Base-by-base conservation (phyloP, 2,797 vertebrate genomes). In the Sebastes itinus region DNA sequence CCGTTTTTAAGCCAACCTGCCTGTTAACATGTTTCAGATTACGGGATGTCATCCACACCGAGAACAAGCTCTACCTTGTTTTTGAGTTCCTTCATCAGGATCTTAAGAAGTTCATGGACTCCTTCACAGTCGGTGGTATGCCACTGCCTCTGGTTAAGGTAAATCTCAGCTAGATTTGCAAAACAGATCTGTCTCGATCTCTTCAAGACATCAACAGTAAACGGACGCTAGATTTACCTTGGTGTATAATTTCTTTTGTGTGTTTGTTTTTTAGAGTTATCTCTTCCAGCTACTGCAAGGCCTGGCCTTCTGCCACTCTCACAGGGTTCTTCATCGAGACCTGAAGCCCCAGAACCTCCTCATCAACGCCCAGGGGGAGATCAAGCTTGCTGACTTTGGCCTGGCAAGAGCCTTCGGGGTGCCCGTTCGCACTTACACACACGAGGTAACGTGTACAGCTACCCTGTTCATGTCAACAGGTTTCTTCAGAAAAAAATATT, bases 21-120 rank as follows among this genome's bases (percentile, higher is more conserved):
- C 52, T 77, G 16, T 60, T 3, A 1, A 55, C 20, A 0, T 77
- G 9, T 84, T 87, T 52, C 87, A 99, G 98, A 81, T 91, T 99
- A 64, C 95, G 96, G n/a, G 98, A 99, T 70, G 98, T 99, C 75
- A 99, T 99, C 92, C 98, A 99, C 94, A 99, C 97, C 0, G 98
- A 99, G 91, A 99, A 98, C 94, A 99, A 99, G 85, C 97, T 99
- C n/a, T 99, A 99, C 92, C 95, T 99, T 80, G 98, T 99, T n/a
- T 99, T 99, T 89, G 98, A 99, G 91, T 99, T 99, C 90, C 96
- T 99, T 72, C 96, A 99, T 87, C 98, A 99, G 89, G 98, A 99
- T 92, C 96, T 99, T 2, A 99, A 99, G 92, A 99, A 99, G 93
- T 99, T 98, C 90, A 99, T 99, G 98, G 98, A 99, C 92, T 96